A percentile compares a stretch with the other conserved stretches of the same genome.
Conservation (phyloP, 2,113 vertebrate genomes). For the Aspiorhynchus laticeps region DNA sequence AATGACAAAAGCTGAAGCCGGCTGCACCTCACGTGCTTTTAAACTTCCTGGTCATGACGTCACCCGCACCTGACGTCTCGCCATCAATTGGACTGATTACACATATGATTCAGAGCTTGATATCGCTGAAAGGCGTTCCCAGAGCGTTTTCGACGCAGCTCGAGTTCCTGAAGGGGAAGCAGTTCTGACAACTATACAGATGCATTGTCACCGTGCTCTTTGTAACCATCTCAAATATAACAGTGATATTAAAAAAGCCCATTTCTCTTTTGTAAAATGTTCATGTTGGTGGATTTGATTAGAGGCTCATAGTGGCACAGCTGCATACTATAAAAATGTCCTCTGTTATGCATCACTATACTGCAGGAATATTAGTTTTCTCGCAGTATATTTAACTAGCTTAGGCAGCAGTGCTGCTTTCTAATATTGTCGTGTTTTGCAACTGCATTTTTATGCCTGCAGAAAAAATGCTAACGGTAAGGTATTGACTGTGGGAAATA, state of each 20-base stretch:
- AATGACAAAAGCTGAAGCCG: too few species aligned
- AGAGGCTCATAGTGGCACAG: neutral
- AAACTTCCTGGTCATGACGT: too few species aligned
- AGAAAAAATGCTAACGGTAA: conserved; percentile 1
- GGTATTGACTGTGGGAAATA: neutral
- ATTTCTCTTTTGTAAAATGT: conserved; percentile 16
- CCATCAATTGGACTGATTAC: too few species aligned
- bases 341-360: conserved; percentile 18
- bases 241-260: conserved; percentile 16
- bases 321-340: neutral
- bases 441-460: neutral
- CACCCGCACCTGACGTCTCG: too few species aligned
- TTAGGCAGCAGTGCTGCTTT: neutral
- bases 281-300: conserved; percentile 34
- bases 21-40: too few species aligned
- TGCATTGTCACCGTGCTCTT: neutral
- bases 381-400: neutral
- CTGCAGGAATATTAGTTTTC: conserved; percentile 1
- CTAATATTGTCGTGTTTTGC: neutral
- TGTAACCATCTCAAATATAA: conserved; percentile 15
- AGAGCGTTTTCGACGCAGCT: too few species aligned
- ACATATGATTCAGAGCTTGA: too few species aligned
- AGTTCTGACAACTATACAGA: conserved; percentile 28
- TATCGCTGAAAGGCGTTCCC: too few species aligned
- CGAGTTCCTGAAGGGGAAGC: too few species aligned